A percentile compares a stretch with the other conserved stretches of the same genome.
Conservation (phyloP, 2,113 vertebrate genomes). For the Triplophysa siluroides region DNA sequence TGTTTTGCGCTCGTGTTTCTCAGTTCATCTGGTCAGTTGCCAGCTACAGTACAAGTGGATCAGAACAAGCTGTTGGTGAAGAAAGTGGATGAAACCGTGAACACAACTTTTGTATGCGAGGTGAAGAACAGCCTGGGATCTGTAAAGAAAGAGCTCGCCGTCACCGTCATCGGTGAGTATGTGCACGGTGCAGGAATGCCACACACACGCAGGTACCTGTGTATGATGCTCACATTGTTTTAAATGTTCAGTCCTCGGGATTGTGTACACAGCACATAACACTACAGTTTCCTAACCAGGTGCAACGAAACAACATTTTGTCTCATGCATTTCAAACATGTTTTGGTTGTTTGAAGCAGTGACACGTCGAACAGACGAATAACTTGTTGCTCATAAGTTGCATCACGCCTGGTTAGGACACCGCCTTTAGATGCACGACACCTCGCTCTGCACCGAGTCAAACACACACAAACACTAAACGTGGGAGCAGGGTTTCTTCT, state of each 20-base stretch:
- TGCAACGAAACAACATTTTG: too few species aligned
- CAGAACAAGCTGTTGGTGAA: constrained; percentile 73
- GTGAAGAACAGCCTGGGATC: constrained; percentile 72
- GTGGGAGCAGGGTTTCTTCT: constrained; percentile 9
- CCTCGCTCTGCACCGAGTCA: background rate
- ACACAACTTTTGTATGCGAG: constrained; percentile 86
- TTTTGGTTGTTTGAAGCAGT: too few species aligned
- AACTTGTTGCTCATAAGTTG: too few species aligned
- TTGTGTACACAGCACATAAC: too few species aligned
- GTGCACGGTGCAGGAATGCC: background rate
- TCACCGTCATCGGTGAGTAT: constrained; percentile 80
- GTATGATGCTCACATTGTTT: background rate
- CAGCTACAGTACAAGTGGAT: constrained; percentile 64
- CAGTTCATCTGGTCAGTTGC: constrained; percentile 65
- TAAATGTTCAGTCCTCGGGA: background rate
- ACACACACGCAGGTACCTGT: constrained; percentile 1
- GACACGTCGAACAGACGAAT: too few species aligned
- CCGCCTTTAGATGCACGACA: background rate
- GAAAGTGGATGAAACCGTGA: constrained; percentile 79
- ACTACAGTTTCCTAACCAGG: background rate
- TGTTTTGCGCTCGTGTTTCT: background rate
- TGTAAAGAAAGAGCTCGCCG: constrained; percentile 67
- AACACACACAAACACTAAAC: constrained; percentile 16
- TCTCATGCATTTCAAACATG: too few species aligned
- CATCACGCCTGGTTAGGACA: background rate